A percentile compares a stretch with the other conserved stretches of the same genome.
Conservation (phyloP, 2,888 invertebrate genomes). For the Dicyrtoma fusca region DNA sequence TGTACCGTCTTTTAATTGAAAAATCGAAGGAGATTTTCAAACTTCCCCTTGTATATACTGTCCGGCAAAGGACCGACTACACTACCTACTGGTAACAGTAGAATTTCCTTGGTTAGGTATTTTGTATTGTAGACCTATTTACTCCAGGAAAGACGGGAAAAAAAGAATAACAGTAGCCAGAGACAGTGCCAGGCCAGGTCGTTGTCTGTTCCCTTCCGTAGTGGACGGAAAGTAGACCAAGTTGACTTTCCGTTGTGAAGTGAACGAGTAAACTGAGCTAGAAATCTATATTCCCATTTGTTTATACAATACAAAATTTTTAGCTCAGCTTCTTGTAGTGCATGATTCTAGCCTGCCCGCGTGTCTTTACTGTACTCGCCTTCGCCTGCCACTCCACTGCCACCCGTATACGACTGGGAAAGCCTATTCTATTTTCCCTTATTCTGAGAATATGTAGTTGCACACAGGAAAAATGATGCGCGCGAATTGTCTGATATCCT, state of each 20-base stretch:
- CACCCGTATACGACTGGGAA: not conserved
- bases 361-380: not conserved
- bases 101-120: no score
- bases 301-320: slow-evolving; percentile 31
- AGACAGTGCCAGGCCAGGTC: no score
- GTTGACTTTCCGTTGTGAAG: slow-evolving; percentile 20
- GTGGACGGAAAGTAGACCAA: slow-evolving; percentile 17
- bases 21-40: no score
- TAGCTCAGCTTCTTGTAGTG: slow-evolving; percentile 1
- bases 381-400: not conserved
- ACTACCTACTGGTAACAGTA: no score
- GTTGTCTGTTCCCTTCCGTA: no score
- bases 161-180: no score
- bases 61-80: no score
- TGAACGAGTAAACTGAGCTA: slow-evolving; percentile 34
- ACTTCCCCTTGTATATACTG: no score
- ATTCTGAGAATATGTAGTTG: not conserved
- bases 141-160: no score
- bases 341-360: not conserved
- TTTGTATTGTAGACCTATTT: no score
- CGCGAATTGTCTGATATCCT: not conserved
- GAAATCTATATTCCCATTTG: slow-evolving; percentile 35
- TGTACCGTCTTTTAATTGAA: no score
- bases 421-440: no score
- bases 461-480: slow-evolving; percentile 2